Conservation (phyloP, 1,140 invertebrate genomes). For the Pogonomyrmex californicus region DNA sequence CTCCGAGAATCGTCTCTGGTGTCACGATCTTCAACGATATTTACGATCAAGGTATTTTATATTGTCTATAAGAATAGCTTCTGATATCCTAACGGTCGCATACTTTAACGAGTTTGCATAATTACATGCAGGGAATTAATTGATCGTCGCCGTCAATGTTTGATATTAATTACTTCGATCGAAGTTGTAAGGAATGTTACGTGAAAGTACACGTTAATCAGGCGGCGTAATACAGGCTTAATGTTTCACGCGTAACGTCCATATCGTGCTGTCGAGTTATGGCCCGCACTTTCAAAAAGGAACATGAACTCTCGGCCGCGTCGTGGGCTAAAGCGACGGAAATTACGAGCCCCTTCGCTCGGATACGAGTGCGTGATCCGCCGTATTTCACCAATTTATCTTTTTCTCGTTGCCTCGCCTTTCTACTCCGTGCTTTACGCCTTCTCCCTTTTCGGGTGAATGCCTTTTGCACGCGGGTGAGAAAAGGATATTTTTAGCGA, state of each 20-base stretch:
- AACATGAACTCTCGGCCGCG: conserved; percentile 67
- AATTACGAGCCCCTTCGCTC: conserved; percentile 69
- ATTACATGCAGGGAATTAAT: conserved; percentile 2
- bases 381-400: conserved; percentile 64
- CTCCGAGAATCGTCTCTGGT: conserved; percentile 16
- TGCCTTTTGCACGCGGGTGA: background rate
- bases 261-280: conserved; percentile 66
- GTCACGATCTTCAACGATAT: conserved; percentile 52
- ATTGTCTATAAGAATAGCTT: conserved; percentile 30
- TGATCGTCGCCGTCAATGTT: conserved; percentile 17
- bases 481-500: conserved; percentile 28
- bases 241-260: conserved; percentile 68
- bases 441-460: conserved; percentile 34
- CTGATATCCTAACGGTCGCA: conserved; percentile 17
- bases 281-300: conserved; percentile 67
- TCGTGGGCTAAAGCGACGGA: conserved; percentile 61
- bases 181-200: background rate
- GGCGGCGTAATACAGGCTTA: conserved; percentile 67
- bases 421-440: conserved; percentile 33
- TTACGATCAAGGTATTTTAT: conserved; percentile 26
- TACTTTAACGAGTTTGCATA: conserved; percentile 7
- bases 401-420: conserved; percentile 15
- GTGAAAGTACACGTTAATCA: conserved; percentile 74
- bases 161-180: conserved; percentile 41
- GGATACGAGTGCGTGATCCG: conserved; percentile 53